A percentile compares a stretch with the other conserved stretches of the same genome.
These are phyloP conservation scores for Himalopsyche anomala DNA, from an alignment of 2,888 invertebrate species.

Conservation along the genomic window DNA sequence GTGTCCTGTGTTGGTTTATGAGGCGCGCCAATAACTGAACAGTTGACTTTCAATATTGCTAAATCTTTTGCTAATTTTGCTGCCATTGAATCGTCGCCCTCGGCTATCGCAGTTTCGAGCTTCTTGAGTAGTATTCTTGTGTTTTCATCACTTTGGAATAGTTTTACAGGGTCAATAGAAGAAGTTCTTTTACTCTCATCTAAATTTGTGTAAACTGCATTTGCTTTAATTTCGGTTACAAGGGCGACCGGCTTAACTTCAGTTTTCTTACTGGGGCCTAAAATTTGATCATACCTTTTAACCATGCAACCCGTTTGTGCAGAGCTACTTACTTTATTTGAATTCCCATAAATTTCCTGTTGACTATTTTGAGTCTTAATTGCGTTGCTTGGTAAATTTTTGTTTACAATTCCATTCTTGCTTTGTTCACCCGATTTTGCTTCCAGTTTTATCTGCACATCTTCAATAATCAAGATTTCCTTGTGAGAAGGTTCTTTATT, in stretches of 20 bases:
- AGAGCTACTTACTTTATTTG: conserved; percentile 77
- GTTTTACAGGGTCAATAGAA: neutral
- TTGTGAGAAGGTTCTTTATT: neutral
- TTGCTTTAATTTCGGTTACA: neutral
- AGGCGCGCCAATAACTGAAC: conserved; percentile 80
- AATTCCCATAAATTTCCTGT: neutral
- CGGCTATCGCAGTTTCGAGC: conserved; percentile 86
- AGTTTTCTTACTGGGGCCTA: neutral
- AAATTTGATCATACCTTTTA: conserved; percentile 69
- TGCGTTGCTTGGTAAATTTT: neutral
- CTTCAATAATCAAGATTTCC: neutral
- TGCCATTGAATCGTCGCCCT: conserved; percentile 85
- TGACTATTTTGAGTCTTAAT: conserved; percentile 23
- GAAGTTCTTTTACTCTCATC: conserved; percentile 67
- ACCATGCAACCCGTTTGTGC: conserved; percentile 77
- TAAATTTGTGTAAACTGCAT: conserved; percentile 67
- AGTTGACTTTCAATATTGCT: conserved; percentile 85
- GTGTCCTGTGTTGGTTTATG: conserved; percentile 18
- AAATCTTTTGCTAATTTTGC: conserved; percentile 86
- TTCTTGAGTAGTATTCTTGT: conserved; percentile 79
- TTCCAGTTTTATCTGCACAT: neutral
- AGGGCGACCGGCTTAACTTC: neutral
- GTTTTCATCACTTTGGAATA: conserved; percentile 58
- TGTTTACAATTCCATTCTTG: neutral
- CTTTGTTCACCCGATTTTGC: neutral